Conservation (phyloP, 2,888 invertebrate species). For the Microplitis manilae region DNA sequence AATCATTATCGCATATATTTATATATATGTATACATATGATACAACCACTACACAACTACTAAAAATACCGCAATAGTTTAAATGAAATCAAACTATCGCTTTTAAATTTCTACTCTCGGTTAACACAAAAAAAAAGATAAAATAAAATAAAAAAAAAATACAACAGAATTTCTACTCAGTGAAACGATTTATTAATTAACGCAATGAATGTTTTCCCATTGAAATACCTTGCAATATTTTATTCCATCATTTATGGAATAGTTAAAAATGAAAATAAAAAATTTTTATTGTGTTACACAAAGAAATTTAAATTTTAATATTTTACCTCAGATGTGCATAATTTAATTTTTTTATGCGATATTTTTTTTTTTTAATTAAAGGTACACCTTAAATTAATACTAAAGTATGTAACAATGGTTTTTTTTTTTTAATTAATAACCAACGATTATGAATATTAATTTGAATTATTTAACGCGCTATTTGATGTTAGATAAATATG, state of each 20-base stretch:
- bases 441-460: not conserved
- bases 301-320: not conserved
- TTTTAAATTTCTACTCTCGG: not conserved
- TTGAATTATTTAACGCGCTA: not conserved
- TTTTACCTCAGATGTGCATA: not conserved
- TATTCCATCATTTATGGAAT: not conserved
- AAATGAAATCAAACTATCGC: not conserved
- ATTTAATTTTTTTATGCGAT: not conserved
- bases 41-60: too few species aligned
- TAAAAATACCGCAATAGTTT: not conserved
- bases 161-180: not conserved
- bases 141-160: not conserved
- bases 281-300: not conserved
- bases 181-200: not conserved
- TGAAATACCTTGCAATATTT: not conserved
- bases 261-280: not conserved
- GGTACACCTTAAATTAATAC: not conserved
- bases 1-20: conserved; percentile 23
- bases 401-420: not conserved
- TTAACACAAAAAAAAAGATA: not conserved
- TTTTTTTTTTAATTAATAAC: not conserved
- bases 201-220: not conserved
- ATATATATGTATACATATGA: conserved; percentile 23
- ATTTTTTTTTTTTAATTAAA: not conserved
- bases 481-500: not conserved